phyloP scores from a whole-genome alignment of 2,113 vertebrate species.

The Tenrec ecaudatus region DNA sequence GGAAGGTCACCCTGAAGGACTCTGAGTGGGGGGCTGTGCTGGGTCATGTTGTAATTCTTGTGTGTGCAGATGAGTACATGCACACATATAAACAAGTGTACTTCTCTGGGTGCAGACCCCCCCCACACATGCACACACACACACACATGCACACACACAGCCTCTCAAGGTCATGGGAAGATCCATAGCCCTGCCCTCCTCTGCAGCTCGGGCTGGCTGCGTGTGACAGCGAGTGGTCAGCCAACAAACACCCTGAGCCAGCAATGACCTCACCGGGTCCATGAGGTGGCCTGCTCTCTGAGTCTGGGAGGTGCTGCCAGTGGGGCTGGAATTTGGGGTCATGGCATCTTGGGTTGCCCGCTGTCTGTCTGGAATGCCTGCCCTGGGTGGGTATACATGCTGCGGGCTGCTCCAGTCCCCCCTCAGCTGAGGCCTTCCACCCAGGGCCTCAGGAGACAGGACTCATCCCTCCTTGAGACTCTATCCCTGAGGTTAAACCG shows the following conservation, averaged over 20 bases:
- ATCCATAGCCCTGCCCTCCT: not conserved
- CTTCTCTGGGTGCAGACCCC: fast-evolving
- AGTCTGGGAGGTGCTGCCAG: not conserved
- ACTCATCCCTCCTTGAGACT: not conserved
- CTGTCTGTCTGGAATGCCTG: not conserved
- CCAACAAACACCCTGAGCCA: slow-evolving; percentile 19
- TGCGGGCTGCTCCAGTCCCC: not conserved
- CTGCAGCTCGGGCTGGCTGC: not conserved
- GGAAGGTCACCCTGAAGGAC: not conserved
- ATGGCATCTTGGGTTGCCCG: not conserved
- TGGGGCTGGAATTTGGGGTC: not conserved
- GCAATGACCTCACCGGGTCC: slow-evolving; percentile 64
- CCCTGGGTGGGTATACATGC: not conserved
- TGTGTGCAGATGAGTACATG: not conserved
- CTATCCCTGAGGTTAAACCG: not conserved
- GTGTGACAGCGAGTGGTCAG: slow-evolving; percentile 47
- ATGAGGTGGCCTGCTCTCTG: not conserved
- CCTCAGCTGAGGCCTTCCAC: not conserved
- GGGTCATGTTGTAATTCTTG: not conserved
- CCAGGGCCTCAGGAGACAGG: not conserved
- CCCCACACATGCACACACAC: too few relatives aligned
- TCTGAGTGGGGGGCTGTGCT: not conserved
- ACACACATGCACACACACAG: too few relatives aligned
- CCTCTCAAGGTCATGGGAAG: not conserved
- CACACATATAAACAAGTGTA: not conserved